phyloP scores from a whole-genome alignment of 2,113 vertebrate genomes.

The Forbesichthys papilliferus region DNA sequence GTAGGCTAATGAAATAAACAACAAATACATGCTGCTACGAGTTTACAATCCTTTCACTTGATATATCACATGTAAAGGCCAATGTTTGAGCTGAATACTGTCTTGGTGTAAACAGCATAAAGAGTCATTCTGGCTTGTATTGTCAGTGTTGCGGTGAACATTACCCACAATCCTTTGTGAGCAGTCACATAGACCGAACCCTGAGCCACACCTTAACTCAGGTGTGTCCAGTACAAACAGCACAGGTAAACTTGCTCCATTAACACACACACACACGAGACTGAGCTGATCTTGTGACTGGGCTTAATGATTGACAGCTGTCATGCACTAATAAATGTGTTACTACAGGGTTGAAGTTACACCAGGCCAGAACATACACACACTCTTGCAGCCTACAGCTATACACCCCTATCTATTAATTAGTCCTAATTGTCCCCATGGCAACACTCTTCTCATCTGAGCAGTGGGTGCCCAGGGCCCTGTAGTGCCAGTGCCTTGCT shows the following conservation, averaged over 20 bases:
- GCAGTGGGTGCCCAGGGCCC: no score
- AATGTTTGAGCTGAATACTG: no score
- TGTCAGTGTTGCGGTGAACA: background rate
- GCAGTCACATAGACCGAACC: background rate
- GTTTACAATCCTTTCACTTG: no score
- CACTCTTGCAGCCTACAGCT: no score
- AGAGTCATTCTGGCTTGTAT: background rate
- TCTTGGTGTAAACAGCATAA: background rate
- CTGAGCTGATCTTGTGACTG: slow-evolving; percentile 16
- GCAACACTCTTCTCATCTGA: background rate
- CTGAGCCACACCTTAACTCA: background rate
- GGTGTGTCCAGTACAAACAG: slow-evolving; percentile 15
- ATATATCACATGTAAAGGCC: no score
- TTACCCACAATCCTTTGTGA: slow-evolving; percentile 22
- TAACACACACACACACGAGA: background rate
- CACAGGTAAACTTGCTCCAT: slow-evolving; percentile 21
- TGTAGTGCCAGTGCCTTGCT: no score
- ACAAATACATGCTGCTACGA: no score
- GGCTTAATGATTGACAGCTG: slow-evolving; percentile 72
- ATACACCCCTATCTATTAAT: no score
- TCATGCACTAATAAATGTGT: slow-evolving; percentile 20
- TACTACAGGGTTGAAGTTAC: background rate
- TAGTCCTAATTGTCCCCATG: no score
- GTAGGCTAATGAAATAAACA: no score
- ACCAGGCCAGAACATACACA: no score